phyloP scores from a whole-genome alignment of 2,888 invertebrate species.

The Cheilosia grossa region DNA sequence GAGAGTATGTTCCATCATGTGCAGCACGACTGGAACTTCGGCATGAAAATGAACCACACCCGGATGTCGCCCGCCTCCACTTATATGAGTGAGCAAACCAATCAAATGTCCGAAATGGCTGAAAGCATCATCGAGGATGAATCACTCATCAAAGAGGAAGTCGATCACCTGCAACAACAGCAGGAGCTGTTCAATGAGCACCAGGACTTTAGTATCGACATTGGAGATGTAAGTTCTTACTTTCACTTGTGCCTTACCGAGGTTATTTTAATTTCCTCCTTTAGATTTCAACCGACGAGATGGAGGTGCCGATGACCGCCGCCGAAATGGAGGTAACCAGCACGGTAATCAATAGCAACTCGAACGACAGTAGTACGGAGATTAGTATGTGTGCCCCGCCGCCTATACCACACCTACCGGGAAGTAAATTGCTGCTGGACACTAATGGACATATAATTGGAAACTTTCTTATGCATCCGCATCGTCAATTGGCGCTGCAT shows the following conservation, averaged over 20 bases:
- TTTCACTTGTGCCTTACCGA: not conserved
- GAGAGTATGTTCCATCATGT: slow-evolving; percentile 81
- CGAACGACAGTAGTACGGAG: slow-evolving; percentile 81
- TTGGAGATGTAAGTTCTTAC: slow-evolving; percentile 61
- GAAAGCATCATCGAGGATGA: slow-evolving; percentile 56
- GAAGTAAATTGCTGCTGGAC: slow-evolving; percentile 80
- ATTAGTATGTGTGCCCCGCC: slow-evolving; percentile 78
- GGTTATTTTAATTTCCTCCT: not conserved
- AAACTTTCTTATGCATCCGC: slow-evolving; percentile 79
- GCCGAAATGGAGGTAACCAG: slow-evolving; percentile 87
- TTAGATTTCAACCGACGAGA: slow-evolving; percentile 65
- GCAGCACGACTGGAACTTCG: slow-evolving; percentile 83
- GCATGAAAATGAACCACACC: slow-evolving; percentile 75
- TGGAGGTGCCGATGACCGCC: slow-evolving; percentile 84
- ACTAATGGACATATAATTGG: slow-evolving; percentile 82
- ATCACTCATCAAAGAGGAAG: slow-evolving; percentile 57
- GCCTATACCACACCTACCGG: slow-evolving; percentile 58
- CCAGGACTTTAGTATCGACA: slow-evolving; percentile 64
- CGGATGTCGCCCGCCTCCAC: slow-evolving; percentile 52
- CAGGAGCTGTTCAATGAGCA: slow-evolving; percentile 60
- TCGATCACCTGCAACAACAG: slow-evolving; percentile 49
- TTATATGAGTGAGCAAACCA: slow-evolving; percentile 51
- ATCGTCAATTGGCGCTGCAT: slow-evolving; percentile 70
- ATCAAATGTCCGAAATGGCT: slow-evolving; percentile 44
- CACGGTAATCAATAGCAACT: slow-evolving; percentile 83